A percentile compares a stretch with the other conserved stretches of the same genome.
Conservation (phyloP, 2,113 vertebrate genomes). For the Setophaga petechia region DNA sequence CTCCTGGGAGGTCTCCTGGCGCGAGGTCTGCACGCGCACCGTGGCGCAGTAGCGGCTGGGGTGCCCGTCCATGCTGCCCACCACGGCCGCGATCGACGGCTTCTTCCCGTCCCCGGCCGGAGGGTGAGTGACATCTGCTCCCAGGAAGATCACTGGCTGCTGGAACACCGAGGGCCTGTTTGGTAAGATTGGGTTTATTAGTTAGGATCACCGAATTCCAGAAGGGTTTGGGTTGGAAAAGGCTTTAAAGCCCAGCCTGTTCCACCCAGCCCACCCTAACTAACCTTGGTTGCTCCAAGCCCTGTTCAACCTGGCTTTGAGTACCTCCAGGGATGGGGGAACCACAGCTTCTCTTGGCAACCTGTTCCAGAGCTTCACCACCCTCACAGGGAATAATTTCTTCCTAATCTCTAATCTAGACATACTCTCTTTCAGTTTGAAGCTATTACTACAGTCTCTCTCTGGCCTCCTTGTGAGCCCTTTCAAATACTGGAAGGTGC, state of each 20-base stretch:
- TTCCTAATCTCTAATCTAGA: neutral
- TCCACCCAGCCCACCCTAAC: neutral
- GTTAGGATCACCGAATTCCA: fast-evolving
- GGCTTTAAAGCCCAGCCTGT: neutral
- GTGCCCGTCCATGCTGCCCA: constrained; percentile 98
- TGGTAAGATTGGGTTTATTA: neutral
- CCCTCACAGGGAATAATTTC: neutral
- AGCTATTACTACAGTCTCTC: neutral
- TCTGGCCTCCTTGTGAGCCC: neutral
- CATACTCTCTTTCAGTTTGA: neutral
- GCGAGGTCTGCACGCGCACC: constrained; percentile 93
- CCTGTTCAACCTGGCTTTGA: neutral
- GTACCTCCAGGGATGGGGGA: neutral
- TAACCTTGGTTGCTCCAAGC: neutral
- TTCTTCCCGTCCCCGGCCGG: constrained; percentile 97
- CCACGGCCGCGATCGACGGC: constrained; percentile 95
- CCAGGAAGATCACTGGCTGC: constrained; percentile 97
- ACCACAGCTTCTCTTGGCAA: neutral
- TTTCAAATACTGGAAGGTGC: neutral
- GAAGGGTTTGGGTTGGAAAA: neutral
- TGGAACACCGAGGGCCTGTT: constrained; percentile 96
- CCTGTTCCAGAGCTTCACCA: neutral
- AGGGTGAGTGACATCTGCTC: constrained; percentile 96
- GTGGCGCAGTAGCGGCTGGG: constrained; percentile 98
- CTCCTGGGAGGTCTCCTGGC: constrained; percentile 95